Base-by-base conservation (phyloP, 2,797 vertebrate genomes). In the Helicolenus hilgendorfi region DNA sequence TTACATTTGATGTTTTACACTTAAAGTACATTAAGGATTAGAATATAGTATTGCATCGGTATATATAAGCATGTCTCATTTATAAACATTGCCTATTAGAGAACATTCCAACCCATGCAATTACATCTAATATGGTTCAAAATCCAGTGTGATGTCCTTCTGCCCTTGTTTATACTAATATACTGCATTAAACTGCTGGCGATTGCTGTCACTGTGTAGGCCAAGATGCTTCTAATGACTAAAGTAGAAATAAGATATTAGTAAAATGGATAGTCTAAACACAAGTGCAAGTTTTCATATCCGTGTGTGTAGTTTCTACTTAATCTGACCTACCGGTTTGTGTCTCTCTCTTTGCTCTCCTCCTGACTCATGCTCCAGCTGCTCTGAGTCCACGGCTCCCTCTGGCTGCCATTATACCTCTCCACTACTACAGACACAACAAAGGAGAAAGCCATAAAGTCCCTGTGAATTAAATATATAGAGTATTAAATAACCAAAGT, bases 251-350 rank as follows among this genome's bases (percentile, higher is more conserved):
- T 29, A 22, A 27, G 0, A 41, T 10, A 20, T 7, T 6, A 31
- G 49, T 22, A 31, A 53, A 38, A 67, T 8, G 1, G 11, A 45
- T 31, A 62, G 5, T 13, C 11, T 24, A 35, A 67, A 53, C 15
- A 72, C 9, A 27, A 38, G 22, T 67, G 7, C 1, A 24, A 9
- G 11, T 72, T 75, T 22, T 49, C 11, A 22, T 8, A 26, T 70
- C 2, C 2, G 22, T 18, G 49, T 4, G 3, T 4, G 26, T 45
- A 18, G 22, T 29, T 60, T 35, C 20, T 38, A 13, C 7, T n/a
- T 80, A 2, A 45, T 36, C 33, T 35, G 68, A 73, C 94, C 94
- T 86, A 97, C 97, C 81, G 63, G 26, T 79, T 87, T 26, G 45
- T 11, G 33, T 31, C 22, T 73, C 41, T 14, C 8, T 69, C 76